Conservation (phyloP, 2,113 vertebrate genomes). For the Cheirogaleus medius region DNA sequence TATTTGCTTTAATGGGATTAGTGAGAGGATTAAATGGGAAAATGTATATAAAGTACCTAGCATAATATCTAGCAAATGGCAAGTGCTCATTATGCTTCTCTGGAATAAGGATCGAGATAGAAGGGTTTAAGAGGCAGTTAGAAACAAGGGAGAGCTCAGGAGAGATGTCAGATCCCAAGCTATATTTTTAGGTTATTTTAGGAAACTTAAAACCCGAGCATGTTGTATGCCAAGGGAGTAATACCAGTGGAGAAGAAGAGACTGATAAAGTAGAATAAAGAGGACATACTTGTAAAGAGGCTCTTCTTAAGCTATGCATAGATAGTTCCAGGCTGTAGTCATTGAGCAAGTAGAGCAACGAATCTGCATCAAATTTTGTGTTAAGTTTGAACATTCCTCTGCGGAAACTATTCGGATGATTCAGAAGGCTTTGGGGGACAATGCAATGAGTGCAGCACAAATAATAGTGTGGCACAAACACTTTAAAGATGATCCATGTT, state of each 20-base stretch:
- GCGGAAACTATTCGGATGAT: too few species aligned
- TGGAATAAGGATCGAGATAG: neutral
- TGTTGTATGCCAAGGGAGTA: neutral
- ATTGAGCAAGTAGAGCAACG: neutral
- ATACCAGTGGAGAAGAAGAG: neutral
- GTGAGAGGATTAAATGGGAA: neutral
- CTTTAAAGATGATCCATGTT: too few species aligned
- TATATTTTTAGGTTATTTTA: neutral
- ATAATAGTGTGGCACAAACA: too few species aligned
- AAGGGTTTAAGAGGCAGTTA: neutral
- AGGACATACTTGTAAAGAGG: neutral
- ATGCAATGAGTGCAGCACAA: too few species aligned
- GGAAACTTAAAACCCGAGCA: neutral
- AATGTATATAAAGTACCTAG: neutral
- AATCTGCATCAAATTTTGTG: too few species aligned
- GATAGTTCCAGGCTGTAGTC: neutral
- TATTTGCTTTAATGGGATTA: neutral
- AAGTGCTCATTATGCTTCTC: neutral
- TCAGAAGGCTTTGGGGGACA: too few species aligned
- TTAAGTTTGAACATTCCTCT: too few species aligned
- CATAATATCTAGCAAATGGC: neutral
- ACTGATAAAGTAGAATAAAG: neutral
- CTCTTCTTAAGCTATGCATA: constrained; percentile 2
- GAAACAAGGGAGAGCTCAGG: constrained; percentile 12
- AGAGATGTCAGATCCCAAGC: neutral